These are phyloP conservation scores for Pantherophis guttatus DNA, from an alignment of 2,113 vertebrate genomes.

Conservation along the genomic window DNA sequence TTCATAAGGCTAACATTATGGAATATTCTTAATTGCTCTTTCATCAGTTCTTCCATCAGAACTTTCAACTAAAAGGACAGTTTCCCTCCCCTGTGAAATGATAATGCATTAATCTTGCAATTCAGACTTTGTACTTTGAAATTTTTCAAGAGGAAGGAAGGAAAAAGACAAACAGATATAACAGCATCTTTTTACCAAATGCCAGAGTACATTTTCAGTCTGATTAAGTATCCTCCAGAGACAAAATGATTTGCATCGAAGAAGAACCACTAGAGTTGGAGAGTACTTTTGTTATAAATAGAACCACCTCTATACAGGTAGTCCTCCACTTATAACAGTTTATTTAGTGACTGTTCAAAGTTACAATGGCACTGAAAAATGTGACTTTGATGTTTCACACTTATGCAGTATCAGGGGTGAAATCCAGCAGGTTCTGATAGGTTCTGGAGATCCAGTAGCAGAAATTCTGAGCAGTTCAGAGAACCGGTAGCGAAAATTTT, in stretches of 20 bases:
- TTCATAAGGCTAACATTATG: not conserved
- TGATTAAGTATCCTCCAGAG: not conserved
- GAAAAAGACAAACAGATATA: not conserved
- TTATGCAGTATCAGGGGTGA: too few relatives aligned
- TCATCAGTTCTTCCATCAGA: not conserved
- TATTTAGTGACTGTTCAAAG: too few relatives aligned
- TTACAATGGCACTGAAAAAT: too few relatives aligned
- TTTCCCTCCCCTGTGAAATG: not conserved
- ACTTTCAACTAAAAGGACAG: not conserved
- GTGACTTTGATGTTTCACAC: too few relatives aligned
- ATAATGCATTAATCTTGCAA: not conserved
- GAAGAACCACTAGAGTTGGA: not conserved
- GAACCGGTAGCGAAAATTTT: too few relatives aligned
- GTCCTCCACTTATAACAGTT: too few relatives aligned
- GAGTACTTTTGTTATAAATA: not conserved
- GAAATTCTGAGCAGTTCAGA: too few relatives aligned
- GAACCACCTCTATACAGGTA: not conserved
- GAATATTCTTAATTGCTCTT: not conserved
- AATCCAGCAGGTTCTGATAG: too few relatives aligned
- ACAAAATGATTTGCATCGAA: not conserved
- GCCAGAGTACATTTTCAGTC: not conserved
- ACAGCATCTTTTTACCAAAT: not conserved
- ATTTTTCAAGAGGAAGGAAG: not conserved
- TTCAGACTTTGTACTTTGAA: not conserved
- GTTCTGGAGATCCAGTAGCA: too few relatives aligned